Conservation (phyloP, 2,797 vertebrate genomes). For the Mallotus villosus region DNA sequence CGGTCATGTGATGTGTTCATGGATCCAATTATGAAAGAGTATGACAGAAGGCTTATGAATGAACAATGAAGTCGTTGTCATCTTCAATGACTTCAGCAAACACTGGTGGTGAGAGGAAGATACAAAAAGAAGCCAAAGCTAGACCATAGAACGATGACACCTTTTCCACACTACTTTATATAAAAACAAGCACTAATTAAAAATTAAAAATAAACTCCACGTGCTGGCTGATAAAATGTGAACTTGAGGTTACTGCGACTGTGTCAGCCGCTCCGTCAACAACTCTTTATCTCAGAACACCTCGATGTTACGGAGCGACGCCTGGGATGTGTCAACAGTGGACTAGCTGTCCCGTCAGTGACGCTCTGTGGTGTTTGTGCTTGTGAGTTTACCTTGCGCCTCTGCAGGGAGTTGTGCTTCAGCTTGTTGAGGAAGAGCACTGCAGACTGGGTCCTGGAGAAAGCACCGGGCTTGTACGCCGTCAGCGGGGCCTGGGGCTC, state of each 20-base stretch:
- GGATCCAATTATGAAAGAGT: conserved; percentile 17
- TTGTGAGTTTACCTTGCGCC: conserved; percentile 72
- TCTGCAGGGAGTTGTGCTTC: conserved; percentile 80
- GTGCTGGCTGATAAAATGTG: no score
- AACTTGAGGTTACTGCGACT: no score
- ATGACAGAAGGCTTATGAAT: conserved; percentile 7
- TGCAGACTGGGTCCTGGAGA: conserved; percentile 72
- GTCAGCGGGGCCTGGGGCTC: conserved; percentile 49
- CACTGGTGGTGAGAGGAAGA: background rate
- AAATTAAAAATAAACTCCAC: no score
- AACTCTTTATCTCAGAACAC: no score
- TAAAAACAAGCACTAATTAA: no score
- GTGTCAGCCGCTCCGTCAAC: no score
- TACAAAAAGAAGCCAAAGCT: background rate
- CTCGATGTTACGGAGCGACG: no score
- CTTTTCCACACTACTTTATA: no score
- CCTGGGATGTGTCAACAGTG: background rate
- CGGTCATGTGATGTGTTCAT: conserved; percentile 40
- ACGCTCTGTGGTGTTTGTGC: background rate
- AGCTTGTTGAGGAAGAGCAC: conserved; percentile 91
- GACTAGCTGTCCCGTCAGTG: background rate
- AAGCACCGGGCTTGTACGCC: conserved; percentile 53
- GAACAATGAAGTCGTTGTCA: background rate
- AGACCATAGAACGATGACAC: background rate
- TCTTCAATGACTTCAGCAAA: background rate